Evolutionary conservation across 2,888 invertebrate species (phyloP).

Genomic region (Drosophila aldrichi): DNA sequence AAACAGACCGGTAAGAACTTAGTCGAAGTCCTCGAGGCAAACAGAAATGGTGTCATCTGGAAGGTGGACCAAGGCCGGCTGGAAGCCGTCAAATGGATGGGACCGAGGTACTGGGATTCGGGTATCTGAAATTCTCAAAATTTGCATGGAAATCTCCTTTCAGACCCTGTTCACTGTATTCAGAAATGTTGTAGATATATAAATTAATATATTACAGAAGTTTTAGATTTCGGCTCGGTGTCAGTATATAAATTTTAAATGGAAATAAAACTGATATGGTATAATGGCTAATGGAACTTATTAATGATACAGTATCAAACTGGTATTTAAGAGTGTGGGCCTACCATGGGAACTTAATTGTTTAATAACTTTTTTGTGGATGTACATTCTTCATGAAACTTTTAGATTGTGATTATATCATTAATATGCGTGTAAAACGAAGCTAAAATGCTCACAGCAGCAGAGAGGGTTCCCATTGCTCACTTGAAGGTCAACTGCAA

Average conservation of each 20-base stretch:
- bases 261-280: background rate
- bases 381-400: too few species aligned
- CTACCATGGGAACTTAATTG: too few species aligned
- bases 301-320: too few species aligned
- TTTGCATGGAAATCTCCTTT: background rate
- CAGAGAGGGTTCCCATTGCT: too few species aligned
- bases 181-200: background rate
- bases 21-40: background rate
- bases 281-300: background rate
- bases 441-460: too few species aligned
- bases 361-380: too few species aligned
- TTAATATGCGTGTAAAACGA: too few species aligned
- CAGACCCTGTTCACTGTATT: background rate
- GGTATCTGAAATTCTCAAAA: background rate
- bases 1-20: background rate
- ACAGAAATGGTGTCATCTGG: constrained; percentile 82
- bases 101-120: constrained; percentile 2
- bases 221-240: background rate
- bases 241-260: background rate
- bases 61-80: constrained; percentile 76
- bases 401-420: too few species aligned
- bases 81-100: constrained; percentile 27
- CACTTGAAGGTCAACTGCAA: too few species aligned
- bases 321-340: too few species aligned
- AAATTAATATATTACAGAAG: background rate